A percentile compares a stretch with the other conserved stretches of the same genome.
phyloP scores from a whole-genome alignment of 53 echinoderm and acorn worm genomes.

The Paracentrotus lividus region DNA sequence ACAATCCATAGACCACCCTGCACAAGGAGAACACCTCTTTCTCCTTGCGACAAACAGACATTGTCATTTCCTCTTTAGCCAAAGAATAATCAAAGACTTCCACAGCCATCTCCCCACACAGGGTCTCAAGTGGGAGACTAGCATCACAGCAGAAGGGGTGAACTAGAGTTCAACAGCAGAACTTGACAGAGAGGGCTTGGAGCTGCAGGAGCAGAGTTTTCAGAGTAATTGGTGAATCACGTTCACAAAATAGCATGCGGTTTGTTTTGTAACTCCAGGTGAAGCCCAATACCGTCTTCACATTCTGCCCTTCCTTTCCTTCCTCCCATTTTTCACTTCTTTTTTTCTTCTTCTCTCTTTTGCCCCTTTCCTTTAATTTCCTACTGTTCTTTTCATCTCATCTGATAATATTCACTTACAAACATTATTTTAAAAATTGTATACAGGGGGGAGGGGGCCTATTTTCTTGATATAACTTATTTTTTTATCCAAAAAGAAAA shows the following conservation, averaged over 20 bases:
- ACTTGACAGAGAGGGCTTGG: conserved; percentile 62
- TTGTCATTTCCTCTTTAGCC: conserved; percentile 32
- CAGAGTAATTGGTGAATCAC: conserved; percentile 70
- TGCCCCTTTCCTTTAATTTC: not conserved
- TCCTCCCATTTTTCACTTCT: conserved; percentile 17
- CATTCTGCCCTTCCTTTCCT: conserved; percentile 40
- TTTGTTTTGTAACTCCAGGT: conserved; percentile 69
- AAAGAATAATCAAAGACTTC: conserved; percentile 42
- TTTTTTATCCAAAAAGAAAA: too few species aligned
- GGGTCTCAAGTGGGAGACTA: conserved; percentile 48
- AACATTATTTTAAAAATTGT: too few species aligned
- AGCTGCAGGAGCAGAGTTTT: conserved; percentile 46
- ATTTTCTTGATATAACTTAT: too few species aligned
- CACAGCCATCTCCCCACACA: conserved; percentile 1
- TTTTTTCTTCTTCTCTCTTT: too few species aligned
- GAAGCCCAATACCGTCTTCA: conserved; percentile 45
- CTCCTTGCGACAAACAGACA: not conserved
- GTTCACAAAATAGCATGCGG: conserved; percentile 60
- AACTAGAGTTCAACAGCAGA: conserved; percentile 42
- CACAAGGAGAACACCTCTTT: not conserved
- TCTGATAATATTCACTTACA: not conserved
- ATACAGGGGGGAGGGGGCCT: too few species aligned
- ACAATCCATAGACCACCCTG: conserved; percentile 34
- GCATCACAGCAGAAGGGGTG: conserved; percentile 14
- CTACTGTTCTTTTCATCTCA: not conserved